phyloP scores from a whole-genome alignment of 1,140 invertebrate species.

The Trypoxylus dichotomus region DNA sequence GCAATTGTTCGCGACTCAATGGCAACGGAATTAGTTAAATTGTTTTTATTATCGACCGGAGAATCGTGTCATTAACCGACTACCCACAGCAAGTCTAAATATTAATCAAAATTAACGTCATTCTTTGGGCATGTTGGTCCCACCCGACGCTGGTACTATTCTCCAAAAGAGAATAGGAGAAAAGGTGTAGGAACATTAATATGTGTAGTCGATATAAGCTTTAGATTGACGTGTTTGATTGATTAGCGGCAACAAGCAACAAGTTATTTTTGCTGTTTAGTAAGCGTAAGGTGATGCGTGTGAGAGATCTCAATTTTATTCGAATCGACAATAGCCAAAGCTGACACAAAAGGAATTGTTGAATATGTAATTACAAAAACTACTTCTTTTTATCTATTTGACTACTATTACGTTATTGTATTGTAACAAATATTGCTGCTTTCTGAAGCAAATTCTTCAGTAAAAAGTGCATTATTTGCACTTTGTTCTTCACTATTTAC shows the following conservation, averaged over 20 bases:
- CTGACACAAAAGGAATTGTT: too few species aligned
- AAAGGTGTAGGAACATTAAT: neutral
- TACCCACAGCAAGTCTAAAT: neutral
- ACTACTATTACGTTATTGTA: too few species aligned
- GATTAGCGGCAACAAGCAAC: neutral
- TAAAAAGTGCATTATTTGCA: too few species aligned
- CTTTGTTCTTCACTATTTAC: too few species aligned
- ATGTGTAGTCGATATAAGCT: neutral
- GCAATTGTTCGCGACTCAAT: constrained; percentile 1
- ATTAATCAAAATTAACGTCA: constrained; percentile 4
- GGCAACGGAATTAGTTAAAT: neutral
- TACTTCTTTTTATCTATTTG: too few species aligned
- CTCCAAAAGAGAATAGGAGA: neutral
- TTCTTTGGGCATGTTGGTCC: neutral
- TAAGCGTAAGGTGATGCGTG: too few species aligned
- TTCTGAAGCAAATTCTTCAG: too few species aligned
- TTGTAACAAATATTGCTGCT: too few species aligned
- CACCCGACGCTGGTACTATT: neutral
- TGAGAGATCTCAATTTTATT: too few species aligned
- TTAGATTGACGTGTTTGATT: neutral
- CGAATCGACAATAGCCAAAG: too few species aligned
- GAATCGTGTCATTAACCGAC: constrained; percentile 1
- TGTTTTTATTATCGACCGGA: neutral
- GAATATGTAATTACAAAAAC: too few species aligned
- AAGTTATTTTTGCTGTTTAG: too few species aligned